Evolutionary conservation across 1,140 invertebrate genomes (phyloP).

Genomic region (Eueides isabella): DNA sequence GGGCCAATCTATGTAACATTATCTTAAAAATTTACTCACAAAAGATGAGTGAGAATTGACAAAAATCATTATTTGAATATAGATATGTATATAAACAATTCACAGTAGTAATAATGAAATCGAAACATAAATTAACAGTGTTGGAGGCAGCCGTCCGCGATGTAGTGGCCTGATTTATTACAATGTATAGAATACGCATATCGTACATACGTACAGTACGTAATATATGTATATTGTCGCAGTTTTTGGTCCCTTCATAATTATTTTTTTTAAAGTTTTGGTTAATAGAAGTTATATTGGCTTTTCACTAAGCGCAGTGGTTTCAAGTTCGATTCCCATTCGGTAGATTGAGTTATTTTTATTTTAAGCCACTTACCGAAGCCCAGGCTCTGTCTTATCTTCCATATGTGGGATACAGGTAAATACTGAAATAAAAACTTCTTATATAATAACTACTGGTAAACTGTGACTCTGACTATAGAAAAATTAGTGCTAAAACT

Average conservation of each 20-base stretch:
- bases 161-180: slow-evolving; percentile 33
- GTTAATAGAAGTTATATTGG: no score
- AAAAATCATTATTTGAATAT: not conserved
- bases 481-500: no score
- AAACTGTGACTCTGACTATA: no score
- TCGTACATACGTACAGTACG: not conserved
- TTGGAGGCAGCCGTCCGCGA: slow-evolving; percentile 19
- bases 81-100: slow-evolving; percentile 1
- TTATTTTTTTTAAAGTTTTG: not conserved
- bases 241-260: not conserved
- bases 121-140: slow-evolving; percentile 31
- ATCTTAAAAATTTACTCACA: not conserved
- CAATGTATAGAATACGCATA: not conserved
- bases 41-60: not conserved
- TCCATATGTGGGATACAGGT: no score
- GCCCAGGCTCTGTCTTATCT: no score
- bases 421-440: no score
- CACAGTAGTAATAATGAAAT: slow-evolving; percentile 18
- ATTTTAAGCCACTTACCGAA: no score
- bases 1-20: no score
- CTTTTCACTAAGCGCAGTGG: no score
- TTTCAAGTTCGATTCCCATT: no score
- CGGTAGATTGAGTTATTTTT: no score
- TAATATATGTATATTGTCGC: not conserved
- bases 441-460: no score